Conservation (phyloP, 2,113 vertebrate genomes). For the Trichomycterus rosablanca region DNA sequence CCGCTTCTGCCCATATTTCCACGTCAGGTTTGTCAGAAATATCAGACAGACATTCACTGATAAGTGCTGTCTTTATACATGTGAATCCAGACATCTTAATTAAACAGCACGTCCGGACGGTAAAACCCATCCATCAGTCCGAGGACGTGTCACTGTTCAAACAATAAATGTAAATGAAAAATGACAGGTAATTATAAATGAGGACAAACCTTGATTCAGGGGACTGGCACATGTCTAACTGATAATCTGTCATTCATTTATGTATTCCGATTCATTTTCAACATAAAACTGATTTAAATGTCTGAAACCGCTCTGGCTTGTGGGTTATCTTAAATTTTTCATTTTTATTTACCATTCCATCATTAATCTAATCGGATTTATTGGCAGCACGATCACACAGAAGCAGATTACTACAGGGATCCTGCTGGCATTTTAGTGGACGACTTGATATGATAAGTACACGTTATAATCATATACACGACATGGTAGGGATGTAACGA, state of each 20-base stretch:
- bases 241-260: slow-evolving; percentile 5
- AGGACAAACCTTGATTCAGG: neutral
- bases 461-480: too few relatives aligned
- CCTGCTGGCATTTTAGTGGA: slow-evolving; percentile 41
- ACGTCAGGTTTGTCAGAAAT: neutral
- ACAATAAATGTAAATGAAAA: slow-evolving; percentile 1
- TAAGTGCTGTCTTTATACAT: too few relatives aligned
- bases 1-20: neutral
- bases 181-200: slow-evolving; percentile 8
- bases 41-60: slow-evolving; percentile 11
- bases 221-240: too few relatives aligned
- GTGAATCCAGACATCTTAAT: slow-evolving; percentile 35
- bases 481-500: too few relatives aligned
- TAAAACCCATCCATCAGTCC: neutral
- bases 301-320: neutral
- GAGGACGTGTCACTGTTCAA: slow-evolving; percentile 2
- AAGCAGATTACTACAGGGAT: slow-evolving; percentile 51
- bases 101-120: slow-evolving; percentile 24
- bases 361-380: slow-evolving; percentile 45
- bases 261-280: neutral
- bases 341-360: too few relatives aligned
- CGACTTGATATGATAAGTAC: too few relatives aligned
- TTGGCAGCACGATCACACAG: slow-evolving; percentile 45
- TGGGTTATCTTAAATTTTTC: slow-evolving; percentile 24
- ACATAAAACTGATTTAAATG: too few relatives aligned